Evolutionary conservation across 2,113 vertebrate species (phyloP), one percentile per base, ranked within the genome.

Genomic region (Serinus canaria): DNA sequence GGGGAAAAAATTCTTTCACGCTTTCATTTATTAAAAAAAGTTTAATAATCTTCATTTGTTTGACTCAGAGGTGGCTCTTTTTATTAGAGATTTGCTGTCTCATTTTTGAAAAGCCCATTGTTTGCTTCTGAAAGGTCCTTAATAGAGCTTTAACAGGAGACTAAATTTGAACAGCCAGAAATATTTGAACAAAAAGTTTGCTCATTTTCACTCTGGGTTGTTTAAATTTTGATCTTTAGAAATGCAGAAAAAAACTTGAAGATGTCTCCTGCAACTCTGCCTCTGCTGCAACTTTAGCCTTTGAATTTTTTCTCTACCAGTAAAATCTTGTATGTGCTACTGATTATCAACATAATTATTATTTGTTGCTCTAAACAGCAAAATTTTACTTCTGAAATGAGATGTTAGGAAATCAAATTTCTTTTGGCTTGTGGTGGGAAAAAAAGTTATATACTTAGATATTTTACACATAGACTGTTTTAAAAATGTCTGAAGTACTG

Each of bases 61-160:
- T 83, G 60, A 70, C 52, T 81, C 41, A 21, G 37, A 74, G 56
- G 89, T 94, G 64, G 58, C 41, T 94, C 59, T 89, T 84, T 89
- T 83, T 91, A 86, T 90, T 83, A 85, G 70, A 93, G 82, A 92
- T 76, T 79, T 92, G 58, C 93, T 92, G 69, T 87, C 83, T 95
- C 67, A 39, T 69, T 88, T 96, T 92, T 95, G 85, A 95, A 96
- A 95, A 92, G 94, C 72, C 59, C 11, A 70, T 96, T 96, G 85
- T 96, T 92, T 96, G 94, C 88, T 46, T 93, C 44, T 90, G 85
- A 80, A 73, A 77, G 46, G 55, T 41, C 88, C 88, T 85, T 93
- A 88, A 81, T 80, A 92, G 83, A 69, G 64, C 67, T 94, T 95
- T 90, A 86, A 81, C 33, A 67, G 55, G 50, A 66, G 59, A 49